A percentile compares a stretch with the other conserved stretches of the same genome.
phyloP scores from a whole-genome alignment of 64 coral and sea anemone species.

The Astreopora myriophthalma region DNA sequence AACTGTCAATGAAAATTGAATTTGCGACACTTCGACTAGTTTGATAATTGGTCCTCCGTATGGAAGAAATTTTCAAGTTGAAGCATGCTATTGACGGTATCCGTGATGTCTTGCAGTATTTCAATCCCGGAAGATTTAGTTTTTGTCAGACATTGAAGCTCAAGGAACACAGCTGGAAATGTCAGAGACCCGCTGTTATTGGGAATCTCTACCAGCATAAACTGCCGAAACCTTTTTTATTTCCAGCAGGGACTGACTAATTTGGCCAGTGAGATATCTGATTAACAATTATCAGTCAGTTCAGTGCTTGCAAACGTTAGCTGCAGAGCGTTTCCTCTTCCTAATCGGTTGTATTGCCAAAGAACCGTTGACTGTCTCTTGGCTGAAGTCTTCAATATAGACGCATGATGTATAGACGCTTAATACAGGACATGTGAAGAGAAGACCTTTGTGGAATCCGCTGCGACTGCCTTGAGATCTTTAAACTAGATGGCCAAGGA shows the following conservation, averaged over 20 bases:
- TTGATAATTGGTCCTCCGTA: background rate
- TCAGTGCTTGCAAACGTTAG: background rate
- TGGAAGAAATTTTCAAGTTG: background rate
- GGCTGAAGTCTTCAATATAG: no score
- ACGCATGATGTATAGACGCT: no score
- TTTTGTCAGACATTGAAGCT: background rate
- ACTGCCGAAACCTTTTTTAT: background rate
- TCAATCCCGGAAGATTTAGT: background rate
- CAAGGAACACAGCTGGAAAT: background rate
- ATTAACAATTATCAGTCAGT: background rate
- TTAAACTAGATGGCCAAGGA: no score
- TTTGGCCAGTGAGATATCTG: background rate
- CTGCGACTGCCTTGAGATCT: no score
- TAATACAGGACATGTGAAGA: no score
- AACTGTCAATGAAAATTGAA: background rate
- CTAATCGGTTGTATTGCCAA: background rate
- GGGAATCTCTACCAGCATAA: background rate
- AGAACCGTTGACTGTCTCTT: no score
- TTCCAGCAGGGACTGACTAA: conserved; percentile 9
- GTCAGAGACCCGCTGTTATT: background rate
- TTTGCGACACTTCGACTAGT: background rate
- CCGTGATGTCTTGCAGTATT: background rate
- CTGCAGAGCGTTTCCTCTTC: background rate
- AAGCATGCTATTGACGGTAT: background rate
- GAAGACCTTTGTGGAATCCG: no score